Base-by-base conservation (phyloP, 2,888 invertebrate species). In the Blastobasis adustella region DNA sequence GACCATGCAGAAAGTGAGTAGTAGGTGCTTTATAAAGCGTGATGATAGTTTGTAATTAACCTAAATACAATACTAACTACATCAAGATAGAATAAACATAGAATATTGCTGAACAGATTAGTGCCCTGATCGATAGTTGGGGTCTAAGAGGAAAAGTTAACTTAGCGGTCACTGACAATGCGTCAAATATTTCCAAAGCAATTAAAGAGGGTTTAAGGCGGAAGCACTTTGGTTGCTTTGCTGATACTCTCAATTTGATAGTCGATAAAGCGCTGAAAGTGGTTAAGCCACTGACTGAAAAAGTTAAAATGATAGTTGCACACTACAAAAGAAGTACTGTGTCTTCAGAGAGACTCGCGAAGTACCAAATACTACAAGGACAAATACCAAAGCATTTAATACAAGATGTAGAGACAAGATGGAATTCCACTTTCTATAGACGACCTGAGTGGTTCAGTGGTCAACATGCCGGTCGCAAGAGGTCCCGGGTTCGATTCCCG, bases 131-230 rank as follows among this genome's bases (percentile, higher is more conserved):
- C 23, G 39, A 6, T 9, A 23, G 54, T 39, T 58, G 52, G 52
- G 41, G 10, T 9, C 40, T 66, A 8, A 55, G 38, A 41, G 36
- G 53, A 6, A 67, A 66, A 63, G 49, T 59, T 5, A 63, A 64
- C 49, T 67, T 70, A 54, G 49, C 55, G 2, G 56, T 69, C 0
- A 61, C 54, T 5, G 67, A 73, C 47, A 73, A 69, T 56, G 67
- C 63, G 0, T 37, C 63, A 2, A 66, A 68, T 50, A 57, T 73
- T 4, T 55, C 57, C 0, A 63, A 59, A 47, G 66, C 63, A 5
- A 40, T 65, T 1, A 52, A 57, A 47, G 53, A 58, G 0, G n/a
- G n/a, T n/a, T 52, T 59, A 10, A 54, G 54, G 8, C 58, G 59
- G 58, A 65, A 63, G 40, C 58, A 66, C 56, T 68, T 62, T 55